Conservation (phyloP, 2,113 vertebrate genomes). For the Perca flavescens region DNA sequence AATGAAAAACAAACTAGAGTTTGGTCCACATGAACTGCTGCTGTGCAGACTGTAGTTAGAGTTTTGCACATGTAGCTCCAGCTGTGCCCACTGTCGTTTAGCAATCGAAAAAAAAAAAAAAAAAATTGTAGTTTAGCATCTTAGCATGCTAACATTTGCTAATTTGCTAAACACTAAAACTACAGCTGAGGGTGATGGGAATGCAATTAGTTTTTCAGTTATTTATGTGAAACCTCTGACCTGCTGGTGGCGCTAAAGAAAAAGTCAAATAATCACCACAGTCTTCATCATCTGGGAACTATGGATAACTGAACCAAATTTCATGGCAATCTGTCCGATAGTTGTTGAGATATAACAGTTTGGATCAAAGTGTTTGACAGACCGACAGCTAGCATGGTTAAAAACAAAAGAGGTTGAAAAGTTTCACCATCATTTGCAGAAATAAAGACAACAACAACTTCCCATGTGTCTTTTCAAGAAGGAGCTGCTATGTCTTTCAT, state of each 20-base stretch:
- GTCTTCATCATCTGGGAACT: neutral
- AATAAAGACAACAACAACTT: constrained; percentile 9
- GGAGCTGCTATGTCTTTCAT: neutral
- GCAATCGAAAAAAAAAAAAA: no score
- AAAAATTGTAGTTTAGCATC: no score
- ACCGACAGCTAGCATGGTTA: neutral
- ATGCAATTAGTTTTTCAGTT: no score
- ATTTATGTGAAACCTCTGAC: neutral
- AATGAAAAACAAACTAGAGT: no score
- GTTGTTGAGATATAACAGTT: neutral
- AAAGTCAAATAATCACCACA: neutral
- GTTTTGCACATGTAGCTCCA: no score
- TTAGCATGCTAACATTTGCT: no score
- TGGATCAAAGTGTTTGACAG: neutral
- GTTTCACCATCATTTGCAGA: neutral
- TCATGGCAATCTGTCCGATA: neutral
- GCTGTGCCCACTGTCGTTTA: no score
- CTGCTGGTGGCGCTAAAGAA: neutral
- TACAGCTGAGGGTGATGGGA: no score
- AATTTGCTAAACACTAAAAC: no score
- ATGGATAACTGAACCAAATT: neutral
- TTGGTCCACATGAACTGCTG: no score
- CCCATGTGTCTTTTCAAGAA: neutral
- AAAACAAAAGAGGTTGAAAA: neutral
- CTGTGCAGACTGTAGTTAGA: no score